phyloP scores from a whole-genome alignment of 1,140 invertebrate species.

The Macrobrachium rosenbergii region DNA sequence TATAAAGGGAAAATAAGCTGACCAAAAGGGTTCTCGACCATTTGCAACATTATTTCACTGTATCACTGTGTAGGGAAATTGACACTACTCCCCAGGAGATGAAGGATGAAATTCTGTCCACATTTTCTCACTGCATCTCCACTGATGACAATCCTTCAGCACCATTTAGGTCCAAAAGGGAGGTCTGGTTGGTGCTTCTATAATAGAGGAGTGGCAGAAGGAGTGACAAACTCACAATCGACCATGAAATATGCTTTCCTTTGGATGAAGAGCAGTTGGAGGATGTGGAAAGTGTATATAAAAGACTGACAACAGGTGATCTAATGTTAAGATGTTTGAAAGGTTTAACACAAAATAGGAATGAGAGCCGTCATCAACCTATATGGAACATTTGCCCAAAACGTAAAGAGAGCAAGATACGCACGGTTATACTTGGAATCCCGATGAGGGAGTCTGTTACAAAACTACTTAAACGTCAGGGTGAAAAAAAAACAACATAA shows the following conservation, averaged over 20 bases:
- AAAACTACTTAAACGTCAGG: conserved; percentile 4
- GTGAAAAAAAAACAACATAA: not conserved
- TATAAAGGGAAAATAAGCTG: not conserved
- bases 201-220: too few relatives aligned
- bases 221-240: too few relatives aligned
- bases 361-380: not conserved
- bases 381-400: conserved; percentile 21
- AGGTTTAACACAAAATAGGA: conserved; percentile 11
- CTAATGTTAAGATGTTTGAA: conserved; percentile 11
- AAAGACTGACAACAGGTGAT: not conserved
- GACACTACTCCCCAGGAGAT: not conserved
- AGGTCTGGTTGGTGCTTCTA: too few relatives aligned
- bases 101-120: conserved; percentile 7
- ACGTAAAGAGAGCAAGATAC: not conserved
- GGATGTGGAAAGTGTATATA: conserved; percentile 8
- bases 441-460: not conserved
- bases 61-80: not conserved
- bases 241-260: conserved; percentile 17
- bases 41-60: not conserved
- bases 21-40: not conserved
- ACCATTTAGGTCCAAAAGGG: not conserved
- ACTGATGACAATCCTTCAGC: conserved; percentile 28
- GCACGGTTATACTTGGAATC: conserved; percentile 13
- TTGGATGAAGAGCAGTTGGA: not conserved
- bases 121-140: conserved; percentile 5